Evolutionary conservation across 1,140 invertebrate species (phyloP).

Genomic region (Eriocheir sinensis): DNA sequence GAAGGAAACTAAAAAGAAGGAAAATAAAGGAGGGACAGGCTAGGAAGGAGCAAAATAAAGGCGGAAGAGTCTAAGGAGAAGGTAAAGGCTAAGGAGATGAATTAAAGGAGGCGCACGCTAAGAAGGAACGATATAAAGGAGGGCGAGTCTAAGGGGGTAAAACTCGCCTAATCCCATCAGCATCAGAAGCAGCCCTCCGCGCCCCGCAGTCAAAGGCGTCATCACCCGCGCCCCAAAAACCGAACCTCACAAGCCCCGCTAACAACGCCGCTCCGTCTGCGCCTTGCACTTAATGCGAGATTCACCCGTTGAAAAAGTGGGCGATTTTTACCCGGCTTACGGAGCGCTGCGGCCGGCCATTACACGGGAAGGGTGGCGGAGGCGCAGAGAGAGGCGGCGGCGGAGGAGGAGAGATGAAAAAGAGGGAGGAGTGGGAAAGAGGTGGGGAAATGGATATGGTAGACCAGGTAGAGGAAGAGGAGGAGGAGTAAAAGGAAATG

Average conservation of each 20-base stretch:
- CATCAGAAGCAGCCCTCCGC: constrained; percentile 53
- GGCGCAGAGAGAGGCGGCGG: not conserved
- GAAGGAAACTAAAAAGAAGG: too few relatives aligned
- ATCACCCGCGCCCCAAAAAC: constrained; percentile 54
- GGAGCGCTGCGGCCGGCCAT: not conserved
- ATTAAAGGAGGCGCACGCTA: not conserved
- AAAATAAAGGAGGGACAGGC: too few relatives aligned
- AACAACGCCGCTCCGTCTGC: constrained; percentile 48
- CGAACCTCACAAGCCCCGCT: constrained; percentile 50
- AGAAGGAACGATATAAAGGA: not conserved
- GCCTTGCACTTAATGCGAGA: constrained; percentile 62
- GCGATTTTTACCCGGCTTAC: constrained; percentile 52
- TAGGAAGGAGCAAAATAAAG: too few relatives aligned
- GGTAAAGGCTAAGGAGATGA: not conserved
- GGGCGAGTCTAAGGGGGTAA: not conserved
- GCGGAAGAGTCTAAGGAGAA: too few relatives aligned
- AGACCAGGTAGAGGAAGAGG: not conserved
- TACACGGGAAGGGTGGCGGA: not conserved
- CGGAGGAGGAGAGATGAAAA: not conserved
- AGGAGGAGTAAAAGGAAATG: too few relatives aligned
- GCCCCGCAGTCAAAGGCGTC: constrained; percentile 61
- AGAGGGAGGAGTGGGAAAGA: not conserved
- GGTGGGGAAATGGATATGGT: not conserved
- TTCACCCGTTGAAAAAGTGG: constrained; percentile 66
- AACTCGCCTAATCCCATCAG: constrained; percentile 56